phyloP scores from a whole-genome alignment of 1,140 invertebrate species.

The Dreissena rostriformis region DNA sequence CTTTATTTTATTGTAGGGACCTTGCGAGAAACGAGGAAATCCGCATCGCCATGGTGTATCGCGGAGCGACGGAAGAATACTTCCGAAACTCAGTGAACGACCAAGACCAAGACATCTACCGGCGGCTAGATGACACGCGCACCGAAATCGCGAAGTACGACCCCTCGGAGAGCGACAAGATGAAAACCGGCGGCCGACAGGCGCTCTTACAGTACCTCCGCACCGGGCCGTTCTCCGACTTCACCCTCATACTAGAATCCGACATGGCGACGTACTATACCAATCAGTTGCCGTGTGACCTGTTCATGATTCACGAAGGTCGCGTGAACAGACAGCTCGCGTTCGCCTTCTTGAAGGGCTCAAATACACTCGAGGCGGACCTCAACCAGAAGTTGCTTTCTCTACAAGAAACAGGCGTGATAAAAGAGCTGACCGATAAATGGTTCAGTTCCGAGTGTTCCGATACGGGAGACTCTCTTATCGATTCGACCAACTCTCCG shows the following conservation, averaged over 20 bases:
- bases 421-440: slow-evolving; percentile 58
- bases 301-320: slow-evolving; percentile 62
- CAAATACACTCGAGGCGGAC: background rate
- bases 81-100: slow-evolving; percentile 44
- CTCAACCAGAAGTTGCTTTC: slow-evolving; percentile 58
- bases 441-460: slow-evolving; percentile 65
- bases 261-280: slow-evolving; percentile 82
- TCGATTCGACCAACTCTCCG: background rate
- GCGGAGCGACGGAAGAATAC: slow-evolving; percentile 29
- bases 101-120: slow-evolving; percentile 29
- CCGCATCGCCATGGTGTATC: slow-evolving; percentile 6
- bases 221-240: slow-evolving; percentile 84
- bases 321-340: slow-evolving; percentile 44
- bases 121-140: slow-evolving; percentile 51
- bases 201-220: slow-evolving; percentile 78
- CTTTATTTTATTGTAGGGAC: slow-evolving; percentile 18
- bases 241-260: slow-evolving; percentile 98
- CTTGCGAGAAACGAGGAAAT: slow-evolving; percentile 25
- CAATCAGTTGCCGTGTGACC: slow-evolving; percentile 63
- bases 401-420: slow-evolving; percentile 54
- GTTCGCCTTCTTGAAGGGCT: slow-evolving; percentile 45
- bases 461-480: slow-evolving; percentile 32
- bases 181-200: slow-evolving; percentile 35
- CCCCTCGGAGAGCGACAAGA: background rate
- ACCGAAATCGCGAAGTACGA: slow-evolving; percentile 18